phyloP scores from a whole-genome alignment of 2,888 invertebrate species.

The Digitonthophagus gazella region DNA sequence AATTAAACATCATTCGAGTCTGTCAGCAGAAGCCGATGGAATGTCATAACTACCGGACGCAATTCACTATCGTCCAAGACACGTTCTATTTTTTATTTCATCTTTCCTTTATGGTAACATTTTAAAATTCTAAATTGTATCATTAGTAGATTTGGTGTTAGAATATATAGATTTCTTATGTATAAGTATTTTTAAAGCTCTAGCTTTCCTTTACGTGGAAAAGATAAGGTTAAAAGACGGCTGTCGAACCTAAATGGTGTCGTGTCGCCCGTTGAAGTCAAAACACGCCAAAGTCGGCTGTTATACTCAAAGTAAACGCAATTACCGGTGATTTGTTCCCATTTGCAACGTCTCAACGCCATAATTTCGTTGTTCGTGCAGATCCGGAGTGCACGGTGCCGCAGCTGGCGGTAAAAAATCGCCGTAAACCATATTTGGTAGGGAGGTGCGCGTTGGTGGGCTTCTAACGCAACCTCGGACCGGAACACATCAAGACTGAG shows the following conservation, averaged over 20 bases:
- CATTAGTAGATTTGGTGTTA: too few relatives aligned
- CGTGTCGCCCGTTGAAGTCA: neutral
- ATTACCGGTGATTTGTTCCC: slow-evolving; percentile 15
- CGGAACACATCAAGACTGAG: neutral
- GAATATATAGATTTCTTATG: neutral
- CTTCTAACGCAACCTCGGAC: neutral
- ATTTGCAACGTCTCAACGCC: slow-evolving; percentile 14
- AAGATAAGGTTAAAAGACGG: neutral
- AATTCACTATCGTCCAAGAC: neutral
- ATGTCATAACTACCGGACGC: neutral
- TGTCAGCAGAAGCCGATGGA: neutral
- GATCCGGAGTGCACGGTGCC: neutral
- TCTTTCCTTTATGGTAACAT: neutral
- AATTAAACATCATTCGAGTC: neutral
- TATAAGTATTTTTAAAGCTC: neutral
- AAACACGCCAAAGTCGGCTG: slow-evolving; percentile 12
- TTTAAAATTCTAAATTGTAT: too few relatives aligned
- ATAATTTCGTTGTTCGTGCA: slow-evolving; percentile 16
- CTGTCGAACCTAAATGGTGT: neutral
- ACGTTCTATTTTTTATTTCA: neutral
- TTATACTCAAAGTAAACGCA: slow-evolving; percentile 14
- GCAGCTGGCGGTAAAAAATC: neutral
- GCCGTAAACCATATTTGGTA: neutral
- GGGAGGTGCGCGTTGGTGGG: neutral
- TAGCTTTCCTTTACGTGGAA: neutral